Conservation (phyloP, 2,888 invertebrate species). For the Drosophila cognata region DNA sequence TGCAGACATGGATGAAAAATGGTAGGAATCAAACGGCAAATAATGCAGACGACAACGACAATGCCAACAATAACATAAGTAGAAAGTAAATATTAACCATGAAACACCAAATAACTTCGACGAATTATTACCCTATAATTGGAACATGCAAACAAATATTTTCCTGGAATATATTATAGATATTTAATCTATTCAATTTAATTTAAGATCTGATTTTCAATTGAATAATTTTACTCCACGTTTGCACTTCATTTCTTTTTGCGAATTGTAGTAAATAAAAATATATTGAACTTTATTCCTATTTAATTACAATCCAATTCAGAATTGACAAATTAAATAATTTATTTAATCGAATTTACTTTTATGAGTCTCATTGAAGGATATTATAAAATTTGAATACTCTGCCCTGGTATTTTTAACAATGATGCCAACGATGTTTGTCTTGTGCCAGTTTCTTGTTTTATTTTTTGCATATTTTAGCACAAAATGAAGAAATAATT, state of each 20-base stretch:
- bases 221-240: neutral
- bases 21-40: constrained; percentile 75
- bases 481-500: constrained; percentile 80
- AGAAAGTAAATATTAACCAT: constrained; percentile 52
- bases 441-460: constrained; percentile 70
- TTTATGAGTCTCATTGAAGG: neutral
- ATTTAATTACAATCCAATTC: neutral
- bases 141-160: neutral
- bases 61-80: constrained; percentile 67
- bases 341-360: neutral
- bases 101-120: constrained; percentile 6
- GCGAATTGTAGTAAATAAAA: neutral
- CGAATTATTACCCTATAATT: constrained; percentile 29
- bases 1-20: constrained; percentile 73
- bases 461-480: constrained; percentile 59
- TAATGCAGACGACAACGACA: constrained; percentile 73
- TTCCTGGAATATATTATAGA: neutral
- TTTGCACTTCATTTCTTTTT: neutral
- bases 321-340: too few relatives aligned
- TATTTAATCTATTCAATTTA: neutral
- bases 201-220: neutral
- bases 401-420: constrained; percentile 26
- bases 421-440: constrained; percentile 50
- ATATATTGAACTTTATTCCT: neutral
- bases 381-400: constrained; percentile 27